Percentiles rank a stretch among this genome's conserved stretches.
Evolutionary conservation across 1,140 invertebrate genomes (phyloP).

Genomic region (Cyclina sinensis): DNA sequence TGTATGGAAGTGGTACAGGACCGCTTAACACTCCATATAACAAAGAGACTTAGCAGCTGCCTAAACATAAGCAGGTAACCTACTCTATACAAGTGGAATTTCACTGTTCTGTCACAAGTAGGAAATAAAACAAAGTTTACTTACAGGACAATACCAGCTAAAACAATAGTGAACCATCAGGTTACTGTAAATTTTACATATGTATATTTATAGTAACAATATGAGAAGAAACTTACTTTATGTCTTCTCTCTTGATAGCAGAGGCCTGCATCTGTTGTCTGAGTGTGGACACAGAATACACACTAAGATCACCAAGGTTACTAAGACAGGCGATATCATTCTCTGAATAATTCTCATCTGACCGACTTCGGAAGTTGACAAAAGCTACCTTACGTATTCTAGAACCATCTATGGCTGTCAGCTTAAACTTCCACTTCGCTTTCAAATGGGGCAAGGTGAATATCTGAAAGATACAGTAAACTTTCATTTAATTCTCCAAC

Average conservation of each 20-base stretch:
- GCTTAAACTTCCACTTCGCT: constrained; percentile 97
- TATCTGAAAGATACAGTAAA: constrained; percentile 88
- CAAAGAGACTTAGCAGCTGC: no score
- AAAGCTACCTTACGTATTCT: constrained; percentile 95
- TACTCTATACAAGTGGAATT: no score
- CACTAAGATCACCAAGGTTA: constrained; percentile 96
- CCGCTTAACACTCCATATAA: no score
- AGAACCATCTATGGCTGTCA: constrained; percentile 97
- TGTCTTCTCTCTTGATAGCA: constrained; percentile 96
- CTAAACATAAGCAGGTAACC: no score
- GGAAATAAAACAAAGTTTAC: no score
- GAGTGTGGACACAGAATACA: constrained; percentile 95
- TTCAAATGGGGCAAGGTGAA: constrained; percentile 97
- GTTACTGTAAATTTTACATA: no score
- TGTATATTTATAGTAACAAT: no score
- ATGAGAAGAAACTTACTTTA: no score
- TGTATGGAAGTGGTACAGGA: no score
- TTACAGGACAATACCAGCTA: no score
- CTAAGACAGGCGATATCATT: constrained; percentile 96
- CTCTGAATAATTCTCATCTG: constrained; percentile 90
- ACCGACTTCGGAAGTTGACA: constrained; percentile 88
- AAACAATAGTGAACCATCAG: no score
- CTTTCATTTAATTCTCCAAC: not conserved
- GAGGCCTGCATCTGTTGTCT: constrained; percentile 93
- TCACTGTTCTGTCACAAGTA: no score